Conservation (phyloP, 1,140 invertebrate species). For the Macrotrachela quadricornifera region DNA sequence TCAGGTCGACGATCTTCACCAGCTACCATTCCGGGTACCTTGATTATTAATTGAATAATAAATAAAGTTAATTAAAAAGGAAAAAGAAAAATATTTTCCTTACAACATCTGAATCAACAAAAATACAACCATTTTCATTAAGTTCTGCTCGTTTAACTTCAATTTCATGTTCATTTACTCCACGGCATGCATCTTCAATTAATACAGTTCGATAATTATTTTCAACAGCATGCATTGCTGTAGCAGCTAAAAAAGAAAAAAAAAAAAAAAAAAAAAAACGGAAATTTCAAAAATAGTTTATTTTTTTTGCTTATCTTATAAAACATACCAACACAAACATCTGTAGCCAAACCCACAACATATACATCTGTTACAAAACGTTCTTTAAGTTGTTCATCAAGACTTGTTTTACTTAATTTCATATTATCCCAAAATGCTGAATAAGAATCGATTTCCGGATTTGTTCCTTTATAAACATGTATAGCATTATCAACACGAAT, state of each 20-base stretch:
- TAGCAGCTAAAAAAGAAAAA: conserved; percentile 41
- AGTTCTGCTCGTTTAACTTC: conserved; percentile 34
- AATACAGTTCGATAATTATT: conserved; percentile 69
- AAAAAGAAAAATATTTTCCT: too few relatives aligned
- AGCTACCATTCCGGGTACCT: too few relatives aligned
- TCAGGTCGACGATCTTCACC: too few relatives aligned
- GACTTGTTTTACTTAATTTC: conserved; percentile 58
- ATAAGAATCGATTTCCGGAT: conserved; percentile 82
- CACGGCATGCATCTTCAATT: conserved; percentile 68
- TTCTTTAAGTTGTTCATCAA: conserved; percentile 53
- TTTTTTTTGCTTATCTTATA: not conserved
- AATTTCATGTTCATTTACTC: conserved; percentile 60
- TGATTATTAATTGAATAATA: too few relatives aligned
- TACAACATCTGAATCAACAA: too few relatives aligned
- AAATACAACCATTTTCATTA: too few relatives aligned
- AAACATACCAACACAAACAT: conserved; percentile 62
- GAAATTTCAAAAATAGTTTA: not conserved
- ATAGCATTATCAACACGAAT: conserved; percentile 41
- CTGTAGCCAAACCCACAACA: conserved; percentile 78
- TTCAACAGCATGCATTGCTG: conserved; percentile 58
- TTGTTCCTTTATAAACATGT: conserved; percentile 74
- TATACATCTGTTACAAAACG: conserved; percentile 71
- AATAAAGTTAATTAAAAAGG: too few relatives aligned
- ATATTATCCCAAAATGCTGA: conserved; percentile 95
- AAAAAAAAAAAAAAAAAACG: conserved; percentile 9